Evolutionary conservation across 2,888 invertebrate genomes (phyloP).

Genomic region (Chrysomela aeneicollis): DNA sequence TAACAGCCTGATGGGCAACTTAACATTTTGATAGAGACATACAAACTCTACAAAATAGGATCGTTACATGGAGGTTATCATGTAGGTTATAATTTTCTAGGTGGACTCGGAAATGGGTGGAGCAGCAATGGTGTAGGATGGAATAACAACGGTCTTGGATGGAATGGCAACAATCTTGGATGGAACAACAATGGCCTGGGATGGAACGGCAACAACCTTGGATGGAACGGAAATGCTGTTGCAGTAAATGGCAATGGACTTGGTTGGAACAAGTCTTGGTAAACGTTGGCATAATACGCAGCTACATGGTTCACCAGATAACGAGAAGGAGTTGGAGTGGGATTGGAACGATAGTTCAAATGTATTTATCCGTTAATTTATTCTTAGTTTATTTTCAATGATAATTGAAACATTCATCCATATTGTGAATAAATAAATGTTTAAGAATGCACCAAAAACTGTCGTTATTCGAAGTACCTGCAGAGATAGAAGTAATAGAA

Average conservation of each 20-base stretch:
- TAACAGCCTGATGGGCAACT: too few species aligned
- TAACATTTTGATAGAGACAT: too few species aligned
- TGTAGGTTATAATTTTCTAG: not conserved
- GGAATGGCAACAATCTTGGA: not conserved
- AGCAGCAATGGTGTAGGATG: not conserved
- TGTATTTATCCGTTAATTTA: not conserved
- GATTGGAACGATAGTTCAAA: not conserved
- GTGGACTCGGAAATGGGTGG: not conserved
- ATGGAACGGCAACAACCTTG: not conserved
- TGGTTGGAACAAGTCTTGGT: conserved; percentile 1
- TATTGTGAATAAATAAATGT: not conserved
- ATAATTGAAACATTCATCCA: not conserved
- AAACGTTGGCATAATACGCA: not conserved
- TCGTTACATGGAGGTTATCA: too few species aligned
- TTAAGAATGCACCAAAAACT: too few species aligned
- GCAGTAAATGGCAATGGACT: not conserved
- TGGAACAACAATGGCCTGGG: not conserved
- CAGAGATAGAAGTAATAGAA: too few species aligned
- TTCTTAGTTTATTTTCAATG: not conserved
- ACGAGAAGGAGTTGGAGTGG: not conserved
- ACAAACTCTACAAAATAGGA: too few species aligned
- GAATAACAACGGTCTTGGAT: not conserved
- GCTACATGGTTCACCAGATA: not conserved
- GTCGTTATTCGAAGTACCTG: too few species aligned
- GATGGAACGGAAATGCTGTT: not conserved